Evolutionary conservation across 2,797 vertebrate species (phyloP).

Genomic region (Sebastes kiyomatsui): DNA sequence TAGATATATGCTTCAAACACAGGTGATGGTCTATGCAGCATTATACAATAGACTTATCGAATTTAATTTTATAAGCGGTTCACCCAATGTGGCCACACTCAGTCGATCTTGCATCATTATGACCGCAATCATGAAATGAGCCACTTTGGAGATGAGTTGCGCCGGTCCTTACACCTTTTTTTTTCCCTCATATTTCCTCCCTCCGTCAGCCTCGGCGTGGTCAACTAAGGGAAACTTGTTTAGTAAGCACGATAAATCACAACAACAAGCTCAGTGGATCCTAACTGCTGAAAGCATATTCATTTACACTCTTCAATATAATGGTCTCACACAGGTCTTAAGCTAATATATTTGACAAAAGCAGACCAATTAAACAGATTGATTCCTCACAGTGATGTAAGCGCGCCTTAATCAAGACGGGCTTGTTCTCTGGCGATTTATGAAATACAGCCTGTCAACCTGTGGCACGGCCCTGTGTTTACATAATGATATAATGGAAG

Average conservation of each 20-base stretch:
- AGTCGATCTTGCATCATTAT: conserved; percentile 49
- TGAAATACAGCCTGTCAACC: conserved; percentile 73
- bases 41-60: conserved; percentile 13
- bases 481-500: conserved; percentile 80
- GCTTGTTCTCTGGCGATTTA: conserved; percentile 64
- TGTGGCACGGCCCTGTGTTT: conserved; percentile 73
- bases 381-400: conserved; percentile 74
- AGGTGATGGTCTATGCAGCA: conserved; percentile 9
- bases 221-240: conserved; percentile 63
- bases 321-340: conserved; percentile 58
- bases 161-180: conserved; percentile 32
- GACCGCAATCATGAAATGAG: conserved; percentile 59
- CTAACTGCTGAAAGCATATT: conserved; percentile 63
- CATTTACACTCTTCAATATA: conserved; percentile 64
- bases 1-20: conserved; percentile 37
- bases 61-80: conserved; percentile 6
- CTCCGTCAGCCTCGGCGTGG: conserved; percentile 47
- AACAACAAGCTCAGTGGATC: conserved; percentile 59
- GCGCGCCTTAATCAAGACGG: conserved; percentile 63
- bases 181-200: conserved; percentile 10
- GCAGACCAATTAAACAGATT: conserved; percentile 76
- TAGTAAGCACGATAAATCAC: conserved; percentile 71
- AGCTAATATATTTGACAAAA: conserved; percentile 78
- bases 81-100: conserved; percentile 24
- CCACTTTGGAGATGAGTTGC: conserved; percentile 62